phyloP scores from a whole-genome alignment of 1,140 invertebrate genomes.

The Drosophila sp. region DNA sequence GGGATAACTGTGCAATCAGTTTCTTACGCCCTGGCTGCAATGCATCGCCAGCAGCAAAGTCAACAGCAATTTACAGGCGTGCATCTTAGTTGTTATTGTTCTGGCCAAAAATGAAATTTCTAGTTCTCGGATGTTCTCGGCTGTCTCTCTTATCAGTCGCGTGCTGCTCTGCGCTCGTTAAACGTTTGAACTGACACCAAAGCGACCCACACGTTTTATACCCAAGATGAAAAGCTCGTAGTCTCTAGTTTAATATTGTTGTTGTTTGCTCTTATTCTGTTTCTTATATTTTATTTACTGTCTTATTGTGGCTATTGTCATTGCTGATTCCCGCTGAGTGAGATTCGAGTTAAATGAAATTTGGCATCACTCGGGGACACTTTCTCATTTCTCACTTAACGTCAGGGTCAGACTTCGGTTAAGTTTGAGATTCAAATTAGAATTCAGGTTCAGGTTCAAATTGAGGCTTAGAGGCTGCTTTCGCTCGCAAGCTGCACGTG shows the following conservation, averaged over 20 bases:
- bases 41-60: conserved; percentile 52
- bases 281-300: neutral
- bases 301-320: neutral
- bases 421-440: no score
- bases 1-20: neutral
- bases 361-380: conserved; percentile 25
- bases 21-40: conserved; percentile 48
- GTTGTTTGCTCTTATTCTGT: conserved; percentile 30
- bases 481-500: conserved; percentile 54
- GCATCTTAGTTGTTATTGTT: conserved; percentile 30
- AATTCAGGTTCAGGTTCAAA: conserved; percentile 3
- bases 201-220: conserved; percentile 70
- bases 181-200: conserved; percentile 72
- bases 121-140: neutral
- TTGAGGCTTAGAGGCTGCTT: conserved; percentile 21
- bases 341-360: conserved; percentile 54
- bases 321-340: neutral
- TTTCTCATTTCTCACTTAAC: conserved; percentile 32
- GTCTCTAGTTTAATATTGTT: conserved; percentile 32
- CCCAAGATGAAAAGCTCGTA: conserved; percentile 35
- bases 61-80: conserved; percentile 57
- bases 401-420: conserved; percentile 14
- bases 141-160: conserved; percentile 57
- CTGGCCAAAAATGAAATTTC: conserved; percentile 4
- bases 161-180: conserved; percentile 57